phyloP scores from a whole-genome alignment of 2,113 vertebrate genomes.

The Notothenia rossii region DNA sequence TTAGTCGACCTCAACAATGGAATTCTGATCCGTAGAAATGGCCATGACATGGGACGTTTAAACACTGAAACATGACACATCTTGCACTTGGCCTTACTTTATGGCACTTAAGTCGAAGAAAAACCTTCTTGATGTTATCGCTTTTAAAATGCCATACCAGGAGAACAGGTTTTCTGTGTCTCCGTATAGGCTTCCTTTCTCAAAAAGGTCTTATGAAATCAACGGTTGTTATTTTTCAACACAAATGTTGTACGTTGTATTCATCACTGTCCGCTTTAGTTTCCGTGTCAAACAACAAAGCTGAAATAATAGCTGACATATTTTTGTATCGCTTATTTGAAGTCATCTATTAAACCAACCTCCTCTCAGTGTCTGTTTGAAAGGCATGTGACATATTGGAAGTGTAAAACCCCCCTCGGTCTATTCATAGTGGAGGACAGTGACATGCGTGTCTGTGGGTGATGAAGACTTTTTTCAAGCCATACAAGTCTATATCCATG shows the following conservation, averaged over 20 bases:
- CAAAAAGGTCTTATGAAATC: background rate
- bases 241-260: background rate
- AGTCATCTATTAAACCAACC: background rate
- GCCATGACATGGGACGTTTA: background rate
- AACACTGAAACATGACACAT: background rate
- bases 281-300: background rate
- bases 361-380: background rate
- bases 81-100: background rate
- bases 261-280: background rate
- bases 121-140: background rate
- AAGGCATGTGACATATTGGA: constrained; percentile 23
- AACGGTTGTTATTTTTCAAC: no score
- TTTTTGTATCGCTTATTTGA: background rate
- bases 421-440: constrained; percentile 20
- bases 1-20: no score
- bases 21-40: no score
- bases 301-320: background rate
- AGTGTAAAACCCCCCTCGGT: constrained; percentile 12
- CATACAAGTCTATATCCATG: no score
- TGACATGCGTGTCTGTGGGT: constrained; percentile 7
- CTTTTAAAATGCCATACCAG: background rate
- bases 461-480: background rate
- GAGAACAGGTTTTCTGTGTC: background rate
- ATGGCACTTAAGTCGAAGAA: background rate
- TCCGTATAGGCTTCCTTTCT: no score